phyloP scores from a whole-genome alignment of 2,113 vertebrate species.

The Paradoxurus hermaphroditus region DNA sequence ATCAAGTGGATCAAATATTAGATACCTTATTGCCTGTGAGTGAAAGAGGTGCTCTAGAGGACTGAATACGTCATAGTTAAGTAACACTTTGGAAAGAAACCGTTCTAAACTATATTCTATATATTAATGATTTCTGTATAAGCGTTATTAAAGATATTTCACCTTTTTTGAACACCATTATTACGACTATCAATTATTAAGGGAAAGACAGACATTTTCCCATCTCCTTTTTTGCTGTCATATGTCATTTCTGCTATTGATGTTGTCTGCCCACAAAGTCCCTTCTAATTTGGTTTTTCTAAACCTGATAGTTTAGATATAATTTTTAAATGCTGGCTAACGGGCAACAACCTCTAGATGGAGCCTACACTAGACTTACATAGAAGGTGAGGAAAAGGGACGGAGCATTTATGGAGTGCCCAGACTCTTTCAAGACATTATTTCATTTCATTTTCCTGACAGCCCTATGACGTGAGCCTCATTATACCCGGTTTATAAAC shows the following conservation, averaged over 20 bases:
- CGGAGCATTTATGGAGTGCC: not conserved
- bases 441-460: not conserved
- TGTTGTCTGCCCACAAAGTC: not conserved
- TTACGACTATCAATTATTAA: not conserved
- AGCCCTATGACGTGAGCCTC: not conserved
- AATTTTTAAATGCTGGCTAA: slow-evolving; percentile 7
- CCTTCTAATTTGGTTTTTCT: not conserved
- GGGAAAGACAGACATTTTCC: not conserved
- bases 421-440: not conserved
- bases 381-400: not conserved
- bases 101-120: not conserved
- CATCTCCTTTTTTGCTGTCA: not conserved
- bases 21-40: not conserved
- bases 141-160: not conserved
- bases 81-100: not conserved
- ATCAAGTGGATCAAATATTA: not conserved
- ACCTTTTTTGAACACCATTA: not conserved
- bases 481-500: not conserved
- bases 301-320: not conserved
- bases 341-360: not conserved
- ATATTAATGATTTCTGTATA: not conserved
- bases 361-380: not conserved
- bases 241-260: not conserved
- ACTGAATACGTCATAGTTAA: not conserved
- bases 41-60: not conserved